phyloP scores from a whole-genome alignment of 2,888 invertebrate species.

The Protodeltote pygarga region DNA sequence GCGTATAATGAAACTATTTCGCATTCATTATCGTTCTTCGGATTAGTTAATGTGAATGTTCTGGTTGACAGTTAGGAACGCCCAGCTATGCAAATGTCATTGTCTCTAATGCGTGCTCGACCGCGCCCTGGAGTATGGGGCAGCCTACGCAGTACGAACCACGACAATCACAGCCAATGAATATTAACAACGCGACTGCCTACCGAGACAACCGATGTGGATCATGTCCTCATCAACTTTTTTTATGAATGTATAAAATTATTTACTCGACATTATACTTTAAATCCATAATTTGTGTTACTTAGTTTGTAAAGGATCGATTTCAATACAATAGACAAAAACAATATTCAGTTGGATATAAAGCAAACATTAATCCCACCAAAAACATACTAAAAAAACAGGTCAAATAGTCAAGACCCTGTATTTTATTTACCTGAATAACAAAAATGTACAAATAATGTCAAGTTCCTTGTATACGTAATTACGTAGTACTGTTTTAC shows the following conservation, averaged over 20 bases:
- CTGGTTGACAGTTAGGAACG: slow-evolving; percentile 82
- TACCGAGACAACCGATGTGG: slow-evolving; percentile 60
- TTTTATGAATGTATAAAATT: neutral
- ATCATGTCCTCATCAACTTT: slow-evolving; percentile 34
- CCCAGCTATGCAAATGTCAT: slow-evolving; percentile 84
- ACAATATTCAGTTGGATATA: too few species aligned
- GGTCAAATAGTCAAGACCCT: too few species aligned
- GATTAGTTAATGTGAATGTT: slow-evolving; percentile 83
- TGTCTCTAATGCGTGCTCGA: slow-evolving; percentile 80
- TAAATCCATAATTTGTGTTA: too few species aligned
- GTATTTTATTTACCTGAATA: too few species aligned
- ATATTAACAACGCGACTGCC: slow-evolving; percentile 76
- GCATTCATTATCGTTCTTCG: slow-evolving; percentile 70
- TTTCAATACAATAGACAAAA: too few species aligned
- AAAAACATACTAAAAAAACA: too few species aligned
- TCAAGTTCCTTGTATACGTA: too few species aligned
- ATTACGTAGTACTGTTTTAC: too few species aligned
- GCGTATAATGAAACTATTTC: slow-evolving; percentile 72
- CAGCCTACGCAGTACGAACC: slow-evolving; percentile 71
- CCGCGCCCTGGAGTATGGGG: slow-evolving; percentile 70
- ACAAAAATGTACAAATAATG: too few species aligned
- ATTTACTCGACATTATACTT: too few species aligned
- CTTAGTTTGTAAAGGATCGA: too few species aligned
- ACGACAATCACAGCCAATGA: slow-evolving; percentile 76
- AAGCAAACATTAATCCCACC: too few species aligned